Percentiles rank a stretch among this genome's conserved stretches.
Conservation (phyloP, 1,140 invertebrate genomes). For the Fopius arisanus region DNA sequence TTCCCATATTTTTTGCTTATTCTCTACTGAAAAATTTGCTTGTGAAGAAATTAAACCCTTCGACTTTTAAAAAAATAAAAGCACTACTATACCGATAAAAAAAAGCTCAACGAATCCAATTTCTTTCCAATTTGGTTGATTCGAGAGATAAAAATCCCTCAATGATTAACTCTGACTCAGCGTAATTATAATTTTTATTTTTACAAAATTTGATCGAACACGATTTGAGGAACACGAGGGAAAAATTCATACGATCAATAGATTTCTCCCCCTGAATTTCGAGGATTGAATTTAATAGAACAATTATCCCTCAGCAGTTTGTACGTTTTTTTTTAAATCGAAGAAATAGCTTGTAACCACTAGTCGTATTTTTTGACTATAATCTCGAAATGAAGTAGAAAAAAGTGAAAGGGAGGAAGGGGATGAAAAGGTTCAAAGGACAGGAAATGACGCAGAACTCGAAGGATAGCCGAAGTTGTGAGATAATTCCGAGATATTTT, state of each 20-base stretch:
- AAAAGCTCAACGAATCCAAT: background rate
- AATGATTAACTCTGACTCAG: no score
- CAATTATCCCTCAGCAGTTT: slow-evolving; percentile 15
- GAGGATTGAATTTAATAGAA: background rate
- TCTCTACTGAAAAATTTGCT: background rate
- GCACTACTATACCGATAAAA: background rate
- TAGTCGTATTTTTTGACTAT: slow-evolving; percentile 63
- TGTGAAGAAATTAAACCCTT: background rate
- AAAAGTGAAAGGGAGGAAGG: slow-evolving; percentile 27
- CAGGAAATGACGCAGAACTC: background rate
- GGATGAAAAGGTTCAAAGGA: background rate
- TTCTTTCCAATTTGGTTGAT: background rate
- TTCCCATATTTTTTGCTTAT: slow-evolving; percentile 19
- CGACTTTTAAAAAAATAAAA: background rate
- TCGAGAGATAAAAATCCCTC: background rate
- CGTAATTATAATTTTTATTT: no score
- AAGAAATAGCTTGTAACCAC: slow-evolving; percentile 63
- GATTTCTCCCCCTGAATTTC: background rate
- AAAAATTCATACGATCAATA: no score
- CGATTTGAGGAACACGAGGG: no score
- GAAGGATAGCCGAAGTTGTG: background rate
- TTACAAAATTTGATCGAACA: background rate
- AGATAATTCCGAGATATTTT: no score
- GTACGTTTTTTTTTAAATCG: slow-evolving; percentile 25
- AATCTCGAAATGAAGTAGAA: slow-evolving; percentile 57